Percentiles rank a stretch among this genome's conserved stretches.
phyloP scores from a whole-genome alignment of 2,113 vertebrate genomes.

The Malurus cyaneus region DNA sequence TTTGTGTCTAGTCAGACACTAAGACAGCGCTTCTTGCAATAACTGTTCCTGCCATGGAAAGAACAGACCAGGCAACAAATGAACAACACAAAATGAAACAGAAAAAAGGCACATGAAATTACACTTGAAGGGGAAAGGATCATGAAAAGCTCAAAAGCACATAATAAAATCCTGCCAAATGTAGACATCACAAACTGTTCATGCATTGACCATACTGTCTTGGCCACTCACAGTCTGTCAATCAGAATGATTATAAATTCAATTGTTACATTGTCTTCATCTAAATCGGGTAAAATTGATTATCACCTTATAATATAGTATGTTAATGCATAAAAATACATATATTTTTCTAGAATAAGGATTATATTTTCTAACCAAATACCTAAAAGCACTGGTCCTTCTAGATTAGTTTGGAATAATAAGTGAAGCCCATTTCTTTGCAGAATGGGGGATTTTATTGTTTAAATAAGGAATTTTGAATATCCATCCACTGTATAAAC shows the following conservation, averaged over 20 bases:
- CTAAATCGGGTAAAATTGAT: constrained; percentile 48
- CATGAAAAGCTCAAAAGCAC: background rate
- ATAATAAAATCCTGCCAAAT: background rate
- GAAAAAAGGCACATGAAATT: background rate
- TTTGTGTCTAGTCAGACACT: background rate
- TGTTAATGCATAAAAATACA: constrained; percentile 21
- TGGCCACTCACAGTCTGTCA: background rate
- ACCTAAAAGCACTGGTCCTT: constrained; percentile 12
- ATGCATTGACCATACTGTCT: background rate
- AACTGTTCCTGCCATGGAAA: background rate
- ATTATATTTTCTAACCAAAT: background rate
- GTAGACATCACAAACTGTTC: background rate
- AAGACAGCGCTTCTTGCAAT: background rate
- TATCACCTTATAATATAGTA: constrained; percentile 16
- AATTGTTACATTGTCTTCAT: constrained; percentile 4
- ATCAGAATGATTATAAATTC: background rate
- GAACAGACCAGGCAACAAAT: background rate
- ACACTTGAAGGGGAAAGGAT: background rate
- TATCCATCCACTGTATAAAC: constrained; percentile 65
- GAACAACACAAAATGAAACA: background rate
- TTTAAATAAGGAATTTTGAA: constrained; percentile 38
- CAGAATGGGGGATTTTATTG: constrained; percentile 27
- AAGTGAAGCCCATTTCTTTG: constrained; percentile 23
- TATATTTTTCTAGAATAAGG: background rate
- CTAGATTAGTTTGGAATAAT: constrained; percentile 53